Base-by-base conservation (phyloP, 2,113 vertebrate species). In the Mixornis gularis region DNA sequence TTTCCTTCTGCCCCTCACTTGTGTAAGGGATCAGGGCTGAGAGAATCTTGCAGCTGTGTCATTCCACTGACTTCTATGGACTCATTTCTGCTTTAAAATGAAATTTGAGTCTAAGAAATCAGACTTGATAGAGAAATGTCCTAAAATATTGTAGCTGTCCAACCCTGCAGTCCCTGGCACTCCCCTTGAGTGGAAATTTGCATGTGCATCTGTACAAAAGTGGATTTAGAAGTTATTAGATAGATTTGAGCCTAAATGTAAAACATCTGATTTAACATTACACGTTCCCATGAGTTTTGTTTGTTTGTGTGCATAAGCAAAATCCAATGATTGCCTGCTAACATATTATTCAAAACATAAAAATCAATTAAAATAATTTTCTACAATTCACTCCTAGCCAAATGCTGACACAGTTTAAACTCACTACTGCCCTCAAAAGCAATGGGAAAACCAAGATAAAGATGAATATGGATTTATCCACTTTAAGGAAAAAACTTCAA, bases 321-420 rank as follows among this genome's bases (percentile, higher is more conserved):
- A 93, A 92, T 91, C 82, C 85, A 85, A 18, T 92, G 78, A 63
- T 32, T 89, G 59, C 79, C 40, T 73, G 51, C 82, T 94, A 95
- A 87, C 51, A 38, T 69, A 51, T 92, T 95, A 87, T 82, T 77
- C 66, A 76, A 85, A 95, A 93, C 55, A 92, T 46, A 94, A 82
- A 95, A 96, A 94, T 89, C 63, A 92, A 96, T 96, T 94, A 89
- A 94, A 95, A 87, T 56, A 26, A 85, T 91, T 82, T 89, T 48
- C 51, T 70, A 59, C 71, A 73, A 64, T 85, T 95, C 84, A 77
- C 30, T 89, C 55, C n/a, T 34, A 85, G 78, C 66, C 91, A 89
- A 93, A 60, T 59, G 81, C 87, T 96, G 91, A 93, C 84, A 87
- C 55, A 52, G 59, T 85, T 93, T 85, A 85, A 92, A 91, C 27